Evolutionary conservation across 2,113 vertebrate species (phyloP).

Genomic region (Stegastes partitus): DNA sequence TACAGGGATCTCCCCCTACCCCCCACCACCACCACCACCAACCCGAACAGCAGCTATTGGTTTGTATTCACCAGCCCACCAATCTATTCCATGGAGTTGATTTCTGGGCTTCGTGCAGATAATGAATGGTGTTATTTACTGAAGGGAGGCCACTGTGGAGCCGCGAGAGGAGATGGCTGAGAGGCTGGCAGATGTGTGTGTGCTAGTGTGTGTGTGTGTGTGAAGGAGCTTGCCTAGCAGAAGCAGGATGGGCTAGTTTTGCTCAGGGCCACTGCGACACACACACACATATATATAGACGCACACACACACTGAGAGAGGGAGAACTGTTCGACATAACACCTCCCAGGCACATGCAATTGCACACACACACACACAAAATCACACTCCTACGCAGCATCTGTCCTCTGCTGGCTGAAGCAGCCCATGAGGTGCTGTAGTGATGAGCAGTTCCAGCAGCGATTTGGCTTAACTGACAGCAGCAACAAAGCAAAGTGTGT

Average conservation of each 20-base stretch:
- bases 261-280: slow-evolving; percentile 9
- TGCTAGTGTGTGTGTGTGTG: background rate
- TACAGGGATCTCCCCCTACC: background rate
- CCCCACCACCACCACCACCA: too few relatives aligned
- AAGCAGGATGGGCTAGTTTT: slow-evolving; percentile 15
- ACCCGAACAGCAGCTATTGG: slow-evolving; percentile 4
- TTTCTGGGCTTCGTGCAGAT: slow-evolving; percentile 64
- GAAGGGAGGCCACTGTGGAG: slow-evolving; percentile 55
- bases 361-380: slow-evolving; percentile 13
- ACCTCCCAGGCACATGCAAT: slow-evolving; percentile 47
- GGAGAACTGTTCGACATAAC: slow-evolving; percentile 40
- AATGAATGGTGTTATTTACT: slow-evolving; percentile 77
- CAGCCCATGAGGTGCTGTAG: slow-evolving; percentile 46
- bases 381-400: slow-evolving; percentile 67
- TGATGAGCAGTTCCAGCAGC: slow-evolving; percentile 47
- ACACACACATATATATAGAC: background rate
- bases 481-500: slow-evolving; percentile 35
- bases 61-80: slow-evolving; percentile 27
- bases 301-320: background rate
- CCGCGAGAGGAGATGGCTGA: slow-evolving; percentile 40
- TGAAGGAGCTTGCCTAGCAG: background rate
- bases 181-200: slow-evolving; percentile 51
- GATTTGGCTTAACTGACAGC: slow-evolving; percentile 58
- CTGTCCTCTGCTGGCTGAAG: slow-evolving; percentile 67
- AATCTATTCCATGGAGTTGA: slow-evolving; percentile 42